Evolutionary conservation across 2,113 vertebrate genomes (phyloP).

Genomic region (Archilochus colubris): DNA sequence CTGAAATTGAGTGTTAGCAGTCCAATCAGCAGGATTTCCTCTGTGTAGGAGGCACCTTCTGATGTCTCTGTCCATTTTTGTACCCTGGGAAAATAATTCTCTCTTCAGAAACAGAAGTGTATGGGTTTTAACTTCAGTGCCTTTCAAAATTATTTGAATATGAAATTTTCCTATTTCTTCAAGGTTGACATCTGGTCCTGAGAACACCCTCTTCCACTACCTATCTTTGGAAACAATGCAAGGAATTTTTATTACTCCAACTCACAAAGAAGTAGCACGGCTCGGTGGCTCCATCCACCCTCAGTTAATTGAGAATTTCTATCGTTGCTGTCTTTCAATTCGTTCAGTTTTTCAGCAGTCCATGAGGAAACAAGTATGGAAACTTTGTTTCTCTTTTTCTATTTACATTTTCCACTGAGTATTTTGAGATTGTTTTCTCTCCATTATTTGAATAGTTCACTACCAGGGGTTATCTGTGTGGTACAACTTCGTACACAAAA

Average conservation of each 20-base stretch:
- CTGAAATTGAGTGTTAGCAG: neutral
- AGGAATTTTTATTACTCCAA: conserved; percentile 94
- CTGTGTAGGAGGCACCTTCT: neutral
- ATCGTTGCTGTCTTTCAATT: conserved; percentile 95
- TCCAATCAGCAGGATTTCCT: neutral
- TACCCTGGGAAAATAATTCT: neutral
- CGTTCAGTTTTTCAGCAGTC: conserved; percentile 88
- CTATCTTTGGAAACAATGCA: conserved; percentile 90
- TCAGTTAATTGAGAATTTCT: conserved; percentile 92
- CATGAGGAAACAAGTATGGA: conserved; percentile 79
- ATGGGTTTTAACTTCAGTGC: neutral
- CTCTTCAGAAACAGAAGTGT: neutral
- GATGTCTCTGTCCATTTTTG: neutral
- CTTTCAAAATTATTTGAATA: neutral
- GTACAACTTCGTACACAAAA: neutral
- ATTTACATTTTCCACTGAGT: neutral
- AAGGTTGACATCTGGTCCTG: conserved; percentile 90
- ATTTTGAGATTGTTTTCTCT: neutral
- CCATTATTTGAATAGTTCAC: neutral
- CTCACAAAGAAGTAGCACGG: conserved; percentile 87
- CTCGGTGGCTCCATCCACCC: conserved; percentile 90
- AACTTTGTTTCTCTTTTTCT: neutral
- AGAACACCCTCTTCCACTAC: conserved; percentile 97
- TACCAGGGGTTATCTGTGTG: neutral
- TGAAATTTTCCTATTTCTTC: neutral